phyloP scores from a whole-genome alignment of 2,113 vertebrate genomes.

The Craseonycteris thonglongyai region DNA sequence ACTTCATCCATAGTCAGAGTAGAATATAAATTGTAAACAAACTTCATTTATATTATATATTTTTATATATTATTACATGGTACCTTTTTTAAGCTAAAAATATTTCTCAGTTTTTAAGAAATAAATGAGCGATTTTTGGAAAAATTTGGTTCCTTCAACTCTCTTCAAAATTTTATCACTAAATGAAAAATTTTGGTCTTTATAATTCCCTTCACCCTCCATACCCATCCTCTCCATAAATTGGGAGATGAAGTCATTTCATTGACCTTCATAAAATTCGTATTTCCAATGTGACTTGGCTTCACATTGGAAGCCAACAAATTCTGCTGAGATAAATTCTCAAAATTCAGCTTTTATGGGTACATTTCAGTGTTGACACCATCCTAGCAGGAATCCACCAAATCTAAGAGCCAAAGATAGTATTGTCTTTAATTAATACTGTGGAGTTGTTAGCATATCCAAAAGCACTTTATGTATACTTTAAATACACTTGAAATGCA shows the following conservation, averaged over 20 bases:
- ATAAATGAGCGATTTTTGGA: background rate
- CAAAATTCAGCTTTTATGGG: background rate
- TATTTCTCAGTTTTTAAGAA: background rate
- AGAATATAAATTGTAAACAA: background rate
- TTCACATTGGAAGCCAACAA: background rate
- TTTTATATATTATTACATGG: background rate
- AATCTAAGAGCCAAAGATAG: constrained; percentile 11
- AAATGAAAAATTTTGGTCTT: background rate
- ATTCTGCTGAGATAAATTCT: background rate
- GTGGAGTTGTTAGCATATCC: constrained; percentile 16
- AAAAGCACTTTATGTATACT: constrained; percentile 5
- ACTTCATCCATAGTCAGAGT: background rate
- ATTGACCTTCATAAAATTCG: background rate
- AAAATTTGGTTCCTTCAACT: background rate
- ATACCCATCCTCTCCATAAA: background rate
- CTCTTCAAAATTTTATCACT: background rate
- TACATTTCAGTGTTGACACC: constrained; percentile 10
- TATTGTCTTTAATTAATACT: constrained; percentile 51
- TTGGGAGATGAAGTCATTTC: background rate
- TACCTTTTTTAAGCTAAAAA: background rate
- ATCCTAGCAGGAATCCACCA: background rate
- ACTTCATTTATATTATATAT: background rate
- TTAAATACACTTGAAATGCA: constrained; percentile 32
- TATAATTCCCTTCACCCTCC: background rate
- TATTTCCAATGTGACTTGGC: background rate